Base-by-base conservation (phyloP, 2,888 invertebrate species). In the Amiota minor region DNA sequence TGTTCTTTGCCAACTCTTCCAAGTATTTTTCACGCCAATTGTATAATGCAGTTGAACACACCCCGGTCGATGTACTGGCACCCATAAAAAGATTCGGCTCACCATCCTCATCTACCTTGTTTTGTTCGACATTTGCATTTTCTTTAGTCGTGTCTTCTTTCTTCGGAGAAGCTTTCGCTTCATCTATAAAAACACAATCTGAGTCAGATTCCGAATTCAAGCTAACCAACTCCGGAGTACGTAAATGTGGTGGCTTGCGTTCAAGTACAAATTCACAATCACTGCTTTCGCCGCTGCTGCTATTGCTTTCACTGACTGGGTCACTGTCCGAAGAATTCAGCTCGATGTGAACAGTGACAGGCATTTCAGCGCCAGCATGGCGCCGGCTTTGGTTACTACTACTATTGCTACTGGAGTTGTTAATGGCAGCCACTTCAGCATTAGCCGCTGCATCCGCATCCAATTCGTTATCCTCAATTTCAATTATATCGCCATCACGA, bases 191-290 rank as follows among this genome's bases (percentile, higher is more conserved):
- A 0, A 90, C 89, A 9, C 89, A 89, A 81, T 90, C 90, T 9
- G 89, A 90, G 74, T 90, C 90, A 9, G 84, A 84, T 23, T 88
- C 87, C 1, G 90, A 90, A 76, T 88, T 86, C 16, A 90, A 78
- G 56, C 87, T 89, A 9, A 90, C 89, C 82, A 87, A 77, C 76
- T 90, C 90, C 0, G 90, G 90, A 1, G 90, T 90, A n/a, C 90
- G 86, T 72, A 90, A 77, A 75, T 90, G 90, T 11, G 90, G 90
- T 8, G 90, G 88, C 75, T 90, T 90, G 12, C 86, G 88, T 75
- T 89, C 90, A 49, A 89, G 76, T 8, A 90, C 89, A 76, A 90
- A 90, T 71, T 89, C 86, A 72, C 89, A 89, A 59, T 89, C 89
- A 74, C 89, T 90, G 9, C 86, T 86, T 9, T 88, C 88, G 70